These are phyloP conservation scores for Dioctria linearis DNA, from an alignment of 2,888 invertebrate species.

Conservation along the genomic window DNA sequence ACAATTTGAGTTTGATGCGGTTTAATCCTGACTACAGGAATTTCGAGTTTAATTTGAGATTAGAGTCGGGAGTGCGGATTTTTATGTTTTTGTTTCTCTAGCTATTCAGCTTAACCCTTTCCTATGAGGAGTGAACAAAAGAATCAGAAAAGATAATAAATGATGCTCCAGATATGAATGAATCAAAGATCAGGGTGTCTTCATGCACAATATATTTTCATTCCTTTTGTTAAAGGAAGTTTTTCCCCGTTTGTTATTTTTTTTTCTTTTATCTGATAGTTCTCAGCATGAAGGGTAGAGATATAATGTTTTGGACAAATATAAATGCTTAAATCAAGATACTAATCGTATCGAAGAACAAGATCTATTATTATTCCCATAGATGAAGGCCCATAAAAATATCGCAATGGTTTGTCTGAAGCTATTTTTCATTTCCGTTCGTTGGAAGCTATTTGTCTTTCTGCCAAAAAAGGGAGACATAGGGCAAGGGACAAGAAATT, in stretches of 20 bases:
- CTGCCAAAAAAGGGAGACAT: constrained; percentile 6
- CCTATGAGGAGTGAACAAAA: constrained; percentile 47
- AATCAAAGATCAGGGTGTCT: constrained; percentile 20
- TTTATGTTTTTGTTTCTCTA: constrained; percentile 32
- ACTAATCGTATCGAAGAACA: constrained; percentile 52
- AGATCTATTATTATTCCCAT: constrained; percentile 50
- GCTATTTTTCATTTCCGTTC: constrained; percentile 54
- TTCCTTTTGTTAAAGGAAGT: neutral
- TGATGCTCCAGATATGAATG: constrained; percentile 55
- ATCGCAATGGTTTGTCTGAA: constrained; percentile 52
- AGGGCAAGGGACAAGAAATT: constrained; percentile 54
- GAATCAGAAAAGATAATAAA: constrained; percentile 56
- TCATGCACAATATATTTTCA: constrained; percentile 8
- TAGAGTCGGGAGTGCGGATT: constrained; percentile 31
- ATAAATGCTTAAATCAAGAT: constrained; percentile 57
- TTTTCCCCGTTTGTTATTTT: neutral
- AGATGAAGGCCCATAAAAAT: constrained; percentile 46
- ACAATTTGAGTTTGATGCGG: neutral
- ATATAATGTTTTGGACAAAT: constrained; percentile 53
- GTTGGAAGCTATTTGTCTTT: constrained; percentile 42
- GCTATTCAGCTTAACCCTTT: constrained; percentile 53
- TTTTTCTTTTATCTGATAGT: constrained; percentile 27
- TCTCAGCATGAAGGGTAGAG: constrained; percentile 22
- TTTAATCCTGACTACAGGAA: constrained; percentile 52
- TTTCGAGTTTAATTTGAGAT: constrained; percentile 57